Conservation (phyloP, 2,797 vertebrate genomes). For the Sternotherus odoratus region DNA sequence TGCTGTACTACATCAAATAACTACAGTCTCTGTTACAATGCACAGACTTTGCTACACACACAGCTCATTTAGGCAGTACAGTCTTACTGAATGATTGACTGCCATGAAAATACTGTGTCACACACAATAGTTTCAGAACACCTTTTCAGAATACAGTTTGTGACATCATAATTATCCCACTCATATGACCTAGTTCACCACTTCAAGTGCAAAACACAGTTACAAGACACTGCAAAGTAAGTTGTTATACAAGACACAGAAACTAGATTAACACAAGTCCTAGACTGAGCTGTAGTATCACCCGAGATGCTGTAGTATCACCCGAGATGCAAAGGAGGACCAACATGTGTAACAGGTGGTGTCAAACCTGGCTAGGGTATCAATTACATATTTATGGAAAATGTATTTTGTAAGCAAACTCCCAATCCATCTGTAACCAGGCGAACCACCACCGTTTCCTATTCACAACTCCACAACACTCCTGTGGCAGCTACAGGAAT, state of each 20-base stretch:
- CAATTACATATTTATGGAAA: neutral
- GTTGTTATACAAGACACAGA: neutral
- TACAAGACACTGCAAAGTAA: rapidly evolving
- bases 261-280: rapidly evolving
- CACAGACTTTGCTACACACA: rapidly evolving
- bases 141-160: rapidly evolving
- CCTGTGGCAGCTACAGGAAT: neutral
- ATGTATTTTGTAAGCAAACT: neutral
- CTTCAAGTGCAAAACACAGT: neutral
- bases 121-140: rapidly evolving
- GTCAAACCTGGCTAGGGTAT: neutral
- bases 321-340: neutral
- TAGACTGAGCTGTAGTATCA: no score
- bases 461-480: neutral
- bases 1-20: rapidly evolving
- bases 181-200: rapidly evolving
- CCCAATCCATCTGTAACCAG: neutral
- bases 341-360: neutral
- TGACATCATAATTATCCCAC: rapidly evolving
- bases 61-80: rapidly evolving
- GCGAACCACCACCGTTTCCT: neutral
- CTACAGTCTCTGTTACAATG: rapidly evolving
- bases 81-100: neutral
- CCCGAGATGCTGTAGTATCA: rapidly evolving
- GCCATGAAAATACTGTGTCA: neutral